Percentiles rank a stretch among this genome's conserved stretches.
Conservation (phyloP, 2,113 vertebrate genomes). For the Fregata magnificens region DNA sequence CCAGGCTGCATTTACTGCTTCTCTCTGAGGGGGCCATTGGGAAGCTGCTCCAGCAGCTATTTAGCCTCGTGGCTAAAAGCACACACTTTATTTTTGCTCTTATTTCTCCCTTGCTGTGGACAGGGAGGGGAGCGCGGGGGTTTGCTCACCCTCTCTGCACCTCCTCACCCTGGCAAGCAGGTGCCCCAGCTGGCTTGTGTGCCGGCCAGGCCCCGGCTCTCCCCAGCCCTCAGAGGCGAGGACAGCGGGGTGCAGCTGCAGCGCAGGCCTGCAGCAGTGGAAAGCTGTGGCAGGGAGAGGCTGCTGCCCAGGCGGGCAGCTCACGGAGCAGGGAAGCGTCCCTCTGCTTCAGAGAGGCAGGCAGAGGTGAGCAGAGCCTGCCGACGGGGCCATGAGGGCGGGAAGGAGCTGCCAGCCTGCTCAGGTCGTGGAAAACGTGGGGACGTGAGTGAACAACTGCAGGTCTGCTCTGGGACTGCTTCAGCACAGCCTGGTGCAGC, state of each 20-base stretch:
- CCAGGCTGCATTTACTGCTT: not conserved
- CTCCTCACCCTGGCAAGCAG: not conserved
- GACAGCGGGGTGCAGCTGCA: rapidly evolving
- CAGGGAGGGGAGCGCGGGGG: rapidly evolving
- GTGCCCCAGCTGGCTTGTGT: too few species aligned
- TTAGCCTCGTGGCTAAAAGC: not conserved
- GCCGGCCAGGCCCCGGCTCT: not conserved
- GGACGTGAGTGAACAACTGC: not conserved
- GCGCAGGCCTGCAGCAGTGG: rapidly evolving
- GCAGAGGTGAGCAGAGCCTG: not conserved
- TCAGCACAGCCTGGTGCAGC: not conserved
- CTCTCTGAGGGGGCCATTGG: not conserved
- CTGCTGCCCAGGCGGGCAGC: not conserved
- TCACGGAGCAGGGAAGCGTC: rapidly evolving
- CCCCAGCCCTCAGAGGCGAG: not conserved
- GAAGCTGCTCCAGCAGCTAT: not conserved
- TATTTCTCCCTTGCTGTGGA: not conserved
- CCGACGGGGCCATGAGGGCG: rapidly evolving
- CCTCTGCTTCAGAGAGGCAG: not conserved
- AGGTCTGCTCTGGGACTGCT: not conserved
- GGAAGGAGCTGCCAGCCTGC: not conserved
- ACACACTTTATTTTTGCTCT: not conserved
- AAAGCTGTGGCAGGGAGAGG: not conserved
- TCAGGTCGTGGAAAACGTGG: not conserved
- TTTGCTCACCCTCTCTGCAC: not conserved